Evolutionary conservation across 2,113 vertebrate species (phyloP), one percentile per base, ranked within the genome.

Genomic region (Hyla sarda): DNA sequence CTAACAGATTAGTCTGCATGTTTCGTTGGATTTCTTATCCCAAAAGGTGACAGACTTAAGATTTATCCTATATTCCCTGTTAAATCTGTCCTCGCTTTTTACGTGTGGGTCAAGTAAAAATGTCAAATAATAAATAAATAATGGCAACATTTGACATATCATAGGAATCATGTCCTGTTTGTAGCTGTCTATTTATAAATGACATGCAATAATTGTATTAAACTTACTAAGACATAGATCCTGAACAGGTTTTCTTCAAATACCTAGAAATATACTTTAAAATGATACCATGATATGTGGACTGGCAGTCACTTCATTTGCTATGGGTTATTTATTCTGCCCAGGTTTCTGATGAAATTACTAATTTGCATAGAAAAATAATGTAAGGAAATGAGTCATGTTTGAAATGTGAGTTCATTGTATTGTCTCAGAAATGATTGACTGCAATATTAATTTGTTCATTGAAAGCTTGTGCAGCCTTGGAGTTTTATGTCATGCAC

Each of bases 361-460:
- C 47, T 76, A 50, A 76, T 76, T 76, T 76, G 47, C 73, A 76
- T 76, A 76, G 11, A 76, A 76, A 76, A 76, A 76, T 50, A 25
- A 50, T 76, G 73, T 52, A 50, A 30, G 47, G 11, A 76, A 76
- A 76, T 52, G 47, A 76, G 73, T 76, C 47, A 76, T 50, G 47
- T 76, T 50, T 48, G 47, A 76, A 52, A 76, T 52, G 45, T 76
- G n/a, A 76, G 45, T 76, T 48, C 45, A 52, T 76, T 76, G 73
- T 30, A 50, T 76, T 52, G 73, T 76, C 45, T 76, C 47, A 28
- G 73, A 76, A 76, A 52, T 76, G 73, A 76, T 76, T 76, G 71
- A 72, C 37, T 72, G 34, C 10, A 45, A 73, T 12, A 45, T 73
- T 45, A 73, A 73, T 73, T 23, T 73, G 47, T 76, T 76, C 73